A percentile compares a stretch with the other conserved stretches of the same genome.
Conservation (phyloP, 2,113 vertebrate species). For the Tylochromis polylepis region DNA sequence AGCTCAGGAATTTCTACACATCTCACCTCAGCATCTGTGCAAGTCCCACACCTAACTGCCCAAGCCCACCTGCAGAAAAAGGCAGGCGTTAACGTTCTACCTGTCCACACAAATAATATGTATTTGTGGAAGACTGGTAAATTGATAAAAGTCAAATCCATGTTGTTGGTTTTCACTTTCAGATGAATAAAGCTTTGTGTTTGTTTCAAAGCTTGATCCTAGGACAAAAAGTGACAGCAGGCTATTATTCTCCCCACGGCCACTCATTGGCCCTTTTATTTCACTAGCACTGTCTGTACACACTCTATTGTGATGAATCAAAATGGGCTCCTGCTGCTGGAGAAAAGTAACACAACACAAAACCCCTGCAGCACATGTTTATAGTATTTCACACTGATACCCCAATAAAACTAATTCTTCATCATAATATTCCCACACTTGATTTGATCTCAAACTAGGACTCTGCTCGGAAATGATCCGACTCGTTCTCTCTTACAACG, state of each 20-base stretch:
- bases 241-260: conserved; percentile 47
- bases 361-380: background rate
- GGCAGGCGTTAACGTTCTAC: background rate
- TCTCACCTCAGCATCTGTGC: conserved; percentile 72
- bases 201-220: conserved; percentile 49
- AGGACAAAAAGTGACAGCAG: conserved; percentile 50
- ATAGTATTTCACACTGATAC: background rate
- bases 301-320: conserved; percentile 55
- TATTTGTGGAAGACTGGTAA: background rate
- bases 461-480: background rate
- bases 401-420: background rate
- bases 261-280: conserved; percentile 36
- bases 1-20: background rate
- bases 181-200: conserved; percentile 18
- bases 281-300: conserved; percentile 41
- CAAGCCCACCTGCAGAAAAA: conserved; percentile 68
- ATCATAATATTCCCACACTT: background rate
- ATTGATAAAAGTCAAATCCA: background rate
- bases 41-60: conserved; percentile 74
- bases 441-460: background rate
- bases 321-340: conserved; percentile 31
- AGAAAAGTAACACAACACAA: conserved; percentile 44
- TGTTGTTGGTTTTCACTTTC: conserved; percentile 3
- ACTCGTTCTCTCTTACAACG: background rate
- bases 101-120: background rate